Conservation (phyloP, 1,140 invertebrate species). For the Spodoptera frugiperda region DNA sequence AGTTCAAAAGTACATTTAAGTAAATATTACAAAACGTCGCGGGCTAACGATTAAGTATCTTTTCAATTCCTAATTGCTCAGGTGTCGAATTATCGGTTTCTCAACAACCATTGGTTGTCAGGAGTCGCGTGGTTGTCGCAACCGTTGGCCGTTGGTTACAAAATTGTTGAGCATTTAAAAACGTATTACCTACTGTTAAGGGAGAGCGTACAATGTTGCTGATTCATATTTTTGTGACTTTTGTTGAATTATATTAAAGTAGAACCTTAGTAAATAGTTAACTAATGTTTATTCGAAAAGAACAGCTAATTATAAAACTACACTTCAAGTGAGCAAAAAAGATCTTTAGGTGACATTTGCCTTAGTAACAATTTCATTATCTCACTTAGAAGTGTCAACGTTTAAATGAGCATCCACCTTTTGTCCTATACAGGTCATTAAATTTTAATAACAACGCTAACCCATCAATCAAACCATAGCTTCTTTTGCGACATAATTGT, state of each 20-base stretch:
- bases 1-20: constrained; percentile 3
- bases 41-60: constrained; percentile 43
- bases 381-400: too few species aligned
- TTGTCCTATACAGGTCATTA: not conserved
- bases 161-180: constrained; percentile 47
- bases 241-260: not conserved
- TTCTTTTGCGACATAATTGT: not conserved
- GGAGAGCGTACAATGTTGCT: not conserved
- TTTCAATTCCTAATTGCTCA: constrained; percentile 45
- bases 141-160: constrained; percentile 18
- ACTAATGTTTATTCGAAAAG: too few species aligned
- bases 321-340: too few species aligned
- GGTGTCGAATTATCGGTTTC: constrained; percentile 43
- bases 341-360: too few species aligned
- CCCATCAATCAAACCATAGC: not conserved
- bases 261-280: too few species aligned
- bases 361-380: too few species aligned
- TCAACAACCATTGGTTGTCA: constrained; percentile 43
- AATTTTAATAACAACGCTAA: constrained; percentile 1
- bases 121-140: constrained; percentile 41
- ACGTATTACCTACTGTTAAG: constrained; percentile 36
- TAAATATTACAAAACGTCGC: constrained; percentile 43
- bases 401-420: too few species aligned
- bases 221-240: not conserved
- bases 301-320: too few species aligned